Evolutionary conservation across 2,888 invertebrate species (phyloP), one percentile per base, ranked within the genome.

Genomic region (Drosophila pegasa): DNA sequence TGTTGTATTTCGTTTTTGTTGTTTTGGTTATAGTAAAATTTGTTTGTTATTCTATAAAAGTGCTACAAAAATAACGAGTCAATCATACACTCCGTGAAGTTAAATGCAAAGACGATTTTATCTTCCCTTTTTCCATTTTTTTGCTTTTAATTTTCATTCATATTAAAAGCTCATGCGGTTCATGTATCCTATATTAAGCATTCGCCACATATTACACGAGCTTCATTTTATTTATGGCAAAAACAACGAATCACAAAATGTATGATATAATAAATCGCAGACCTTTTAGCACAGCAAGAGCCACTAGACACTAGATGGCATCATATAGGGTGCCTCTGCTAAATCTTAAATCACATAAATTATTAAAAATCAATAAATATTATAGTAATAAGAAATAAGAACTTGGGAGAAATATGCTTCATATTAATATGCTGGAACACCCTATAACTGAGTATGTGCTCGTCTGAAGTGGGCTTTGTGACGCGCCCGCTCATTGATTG

Each of bases 191-290:
- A 47, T 48, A 64, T 61, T 40, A 48, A 31, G 38, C 47, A 55
- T 60, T 51, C 63, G 65, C 58, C 80, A 58, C 64, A 78, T 67
- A 61, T 65, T 47, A 41, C 40, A 78, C 40, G 45, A 54, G 59
- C 66, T 59, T 80, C 47, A 55, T 51, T 62, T 75, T 85, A 71
- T 78, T 74, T 71, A 79, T 79, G 78, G 29, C 47, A 57, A 59
- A 29, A 47, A 48, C 16, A 57, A 16, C 20, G 41, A 43, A 35
- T 31, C 6, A 12, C 22, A n/a, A 50, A 64, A 65, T 48, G 25
- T 29, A 41, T 57, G 33, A 29, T 56, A 48, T 61, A 84, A 64
- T 68, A 75, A 84, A 78, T 74, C 22, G 48, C 50, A 27, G 29
- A 57, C 35, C 48, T 62, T 56, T 78, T 58, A 58, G 57, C 61